Conservation (phyloP, 2,797 vertebrate species). For the Malacoctenus gilli region DNA sequence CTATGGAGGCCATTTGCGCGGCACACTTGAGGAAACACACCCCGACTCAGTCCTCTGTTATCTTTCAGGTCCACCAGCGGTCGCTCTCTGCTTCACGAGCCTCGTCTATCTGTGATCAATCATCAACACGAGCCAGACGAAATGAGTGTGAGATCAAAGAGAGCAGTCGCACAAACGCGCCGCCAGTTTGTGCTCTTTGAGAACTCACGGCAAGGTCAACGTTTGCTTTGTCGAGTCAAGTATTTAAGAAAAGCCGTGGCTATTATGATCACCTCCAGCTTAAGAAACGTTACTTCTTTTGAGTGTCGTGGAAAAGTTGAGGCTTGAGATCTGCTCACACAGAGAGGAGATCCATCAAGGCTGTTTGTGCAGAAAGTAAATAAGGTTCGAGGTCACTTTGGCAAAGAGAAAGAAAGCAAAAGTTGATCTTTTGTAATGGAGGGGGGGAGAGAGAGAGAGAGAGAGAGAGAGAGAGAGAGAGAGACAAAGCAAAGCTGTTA, state of each 20-base stretch:
- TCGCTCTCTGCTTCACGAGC: slow-evolving; percentile 8
- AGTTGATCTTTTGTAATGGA: slow-evolving; percentile 30
- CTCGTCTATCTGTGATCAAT: slow-evolving; percentile 43
- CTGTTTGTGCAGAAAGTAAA: slow-evolving; percentile 30
- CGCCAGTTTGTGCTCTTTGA: slow-evolving; percentile 14
- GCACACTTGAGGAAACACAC: not conserved
- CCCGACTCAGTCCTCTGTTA: slow-evolving; percentile 12
- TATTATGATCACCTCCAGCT: not conserved
- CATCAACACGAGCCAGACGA: slow-evolving; percentile 30
- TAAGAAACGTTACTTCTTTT: not conserved
- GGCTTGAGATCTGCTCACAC: no score
- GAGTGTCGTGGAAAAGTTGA: no score
- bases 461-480: no score
- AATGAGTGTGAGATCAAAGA: slow-evolving; percentile 25
- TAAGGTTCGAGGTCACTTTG: slow-evolving; percentile 32
- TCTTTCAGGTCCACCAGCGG: no score
- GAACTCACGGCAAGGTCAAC: not conserved
- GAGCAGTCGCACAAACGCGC: slow-evolving; percentile 9
- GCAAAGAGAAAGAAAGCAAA: not conserved
- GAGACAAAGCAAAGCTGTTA: not conserved
- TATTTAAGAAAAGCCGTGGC: slow-evolving; percentile 28
- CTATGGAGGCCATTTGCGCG: no score
- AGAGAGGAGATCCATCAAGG: slow-evolving; percentile 37
- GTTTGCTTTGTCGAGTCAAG: not conserved
- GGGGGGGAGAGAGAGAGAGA: not conserved